Evolutionary conservation across 2,113 vertebrate species (phyloP).

Genomic region (Pteruthius melanotis): DNA sequence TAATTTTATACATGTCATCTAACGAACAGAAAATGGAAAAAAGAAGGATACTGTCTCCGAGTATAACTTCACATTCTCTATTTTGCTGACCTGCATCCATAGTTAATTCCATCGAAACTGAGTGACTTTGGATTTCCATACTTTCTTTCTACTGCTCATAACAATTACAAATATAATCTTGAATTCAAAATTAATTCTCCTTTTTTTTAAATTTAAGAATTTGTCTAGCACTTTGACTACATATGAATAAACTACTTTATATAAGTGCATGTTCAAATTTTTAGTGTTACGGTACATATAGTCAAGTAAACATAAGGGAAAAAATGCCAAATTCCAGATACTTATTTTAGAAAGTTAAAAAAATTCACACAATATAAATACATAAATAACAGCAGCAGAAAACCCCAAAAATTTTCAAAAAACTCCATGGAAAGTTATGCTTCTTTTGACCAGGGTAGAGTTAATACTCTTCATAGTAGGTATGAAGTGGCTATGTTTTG

Average conservation of each 20-base stretch:
- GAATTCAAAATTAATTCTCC: not conserved
- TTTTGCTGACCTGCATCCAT: not conserved
- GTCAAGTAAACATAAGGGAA: not conserved
- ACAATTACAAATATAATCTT: not conserved
- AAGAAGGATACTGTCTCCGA: not conserved
- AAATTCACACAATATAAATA: not conserved
- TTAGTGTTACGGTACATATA: not conserved
- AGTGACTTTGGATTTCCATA: not conserved
- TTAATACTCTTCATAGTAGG: not conserved
- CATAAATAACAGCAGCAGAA: not conserved
- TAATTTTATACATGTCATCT: slow-evolving; percentile 52
- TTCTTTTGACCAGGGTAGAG: not conserved
- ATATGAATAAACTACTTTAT: not conserved
- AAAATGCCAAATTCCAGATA: fast-evolving
- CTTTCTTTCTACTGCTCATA: not conserved
- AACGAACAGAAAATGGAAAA: slow-evolving; percentile 37
- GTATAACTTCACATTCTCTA: not conserved
- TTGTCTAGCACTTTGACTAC: not conserved
- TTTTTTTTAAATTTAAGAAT: not conserved
- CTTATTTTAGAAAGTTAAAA: not conserved
- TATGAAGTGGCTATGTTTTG: not conserved
- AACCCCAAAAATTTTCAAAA: not conserved
- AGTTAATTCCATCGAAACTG: not conserved
- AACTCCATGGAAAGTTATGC: not conserved
- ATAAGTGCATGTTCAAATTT: not conserved